Evolutionary conservation across 2,888 invertebrate genomes (phyloP), one percentile per base, ranked within the genome.

Genomic region (Stenodema calcarata): DNA sequence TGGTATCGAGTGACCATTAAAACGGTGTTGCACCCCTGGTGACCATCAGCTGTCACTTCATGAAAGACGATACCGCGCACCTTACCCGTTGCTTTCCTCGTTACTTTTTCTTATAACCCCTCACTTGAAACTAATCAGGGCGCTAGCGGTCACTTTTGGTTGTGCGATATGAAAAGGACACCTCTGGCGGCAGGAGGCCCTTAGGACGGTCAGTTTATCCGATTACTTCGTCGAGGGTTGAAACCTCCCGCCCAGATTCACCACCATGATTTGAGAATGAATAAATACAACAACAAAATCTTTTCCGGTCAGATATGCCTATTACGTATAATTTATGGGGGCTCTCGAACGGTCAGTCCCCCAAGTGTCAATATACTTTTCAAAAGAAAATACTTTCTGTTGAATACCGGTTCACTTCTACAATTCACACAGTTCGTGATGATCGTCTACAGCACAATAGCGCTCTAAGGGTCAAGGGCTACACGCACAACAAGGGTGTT

Each of bases 1-100:
- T 41, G 79, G 86, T 86, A 86, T 86, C 86, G 86, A 86, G 86
- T 86, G 86, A 86, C 86, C 86, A 86, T 86, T 86, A 86, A 79
- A 76, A 41, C 35, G 54, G 73, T 70, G 70, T 47, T 73, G 84
- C 84, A 44, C 47, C 70, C 70, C 73, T 28, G 76, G 76, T 86
- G 50, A 86, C 78, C 86, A 76, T 86, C 86, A 86, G 78, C 86
- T 86, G 86, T 86, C 86, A 76, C 41, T 54, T 30, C 23, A 3
- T 41, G 83, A 69, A 86, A 86, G 42, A 9, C 35, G 86, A 86
- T 86, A 86, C 54, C 78, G 18, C 14, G n/a, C 30, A 47, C 54
- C 80, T 47, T 50, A 27, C 69, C 69, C 16, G 18, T 76, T 11
- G 42, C 78, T 78, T 27, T 70, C 28, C 41, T 35, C 41, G 41